Conservation (phyloP, 1,140 invertebrate genomes). For the Apolygus lucorum region DNA sequence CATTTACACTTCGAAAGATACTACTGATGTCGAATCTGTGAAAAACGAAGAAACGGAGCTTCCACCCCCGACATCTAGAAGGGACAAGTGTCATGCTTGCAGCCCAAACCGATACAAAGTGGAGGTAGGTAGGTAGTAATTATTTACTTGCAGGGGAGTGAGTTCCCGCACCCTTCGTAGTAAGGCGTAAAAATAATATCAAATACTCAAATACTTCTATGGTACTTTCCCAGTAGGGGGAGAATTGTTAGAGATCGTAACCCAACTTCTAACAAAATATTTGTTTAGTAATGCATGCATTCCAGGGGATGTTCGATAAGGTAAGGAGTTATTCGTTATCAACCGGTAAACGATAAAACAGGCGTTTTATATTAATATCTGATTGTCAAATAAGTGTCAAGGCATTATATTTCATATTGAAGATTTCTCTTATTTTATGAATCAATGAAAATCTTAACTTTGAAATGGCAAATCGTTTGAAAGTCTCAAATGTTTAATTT, state of each 20-base stretch:
- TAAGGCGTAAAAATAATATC: slow-evolving; percentile 40
- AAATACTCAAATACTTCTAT: slow-evolving; percentile 40
- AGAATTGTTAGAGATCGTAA: too few relatives aligned
- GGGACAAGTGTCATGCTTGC: slow-evolving; percentile 38
- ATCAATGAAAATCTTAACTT: too few relatives aligned
- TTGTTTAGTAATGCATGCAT: too few relatives aligned
- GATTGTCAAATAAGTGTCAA: too few relatives aligned
- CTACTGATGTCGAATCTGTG: slow-evolving; percentile 3
- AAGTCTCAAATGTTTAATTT: neutral
- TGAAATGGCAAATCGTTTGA: slow-evolving; percentile 30
- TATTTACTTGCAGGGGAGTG: neutral
- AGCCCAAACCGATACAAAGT: slow-evolving; percentile 31
- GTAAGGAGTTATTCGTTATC: too few relatives aligned
- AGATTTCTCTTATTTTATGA: too few relatives aligned
- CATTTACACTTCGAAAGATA: slow-evolving; percentile 33
- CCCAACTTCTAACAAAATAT: too few relatives aligned
- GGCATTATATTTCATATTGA: too few relatives aligned
- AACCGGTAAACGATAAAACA: too few relatives aligned
- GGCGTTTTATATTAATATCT: too few relatives aligned
- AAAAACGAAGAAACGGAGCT: slow-evolving; percentile 23
- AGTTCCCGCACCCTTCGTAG: neutral
- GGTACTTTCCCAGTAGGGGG: too few relatives aligned
- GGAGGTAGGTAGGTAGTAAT: slow-evolving; percentile 22
- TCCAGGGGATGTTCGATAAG: too few relatives aligned
- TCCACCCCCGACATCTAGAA: slow-evolving; percentile 29